phyloP scores from a whole-genome alignment of 2,797 vertebrate species.

The Lacerta bilineata region DNA sequence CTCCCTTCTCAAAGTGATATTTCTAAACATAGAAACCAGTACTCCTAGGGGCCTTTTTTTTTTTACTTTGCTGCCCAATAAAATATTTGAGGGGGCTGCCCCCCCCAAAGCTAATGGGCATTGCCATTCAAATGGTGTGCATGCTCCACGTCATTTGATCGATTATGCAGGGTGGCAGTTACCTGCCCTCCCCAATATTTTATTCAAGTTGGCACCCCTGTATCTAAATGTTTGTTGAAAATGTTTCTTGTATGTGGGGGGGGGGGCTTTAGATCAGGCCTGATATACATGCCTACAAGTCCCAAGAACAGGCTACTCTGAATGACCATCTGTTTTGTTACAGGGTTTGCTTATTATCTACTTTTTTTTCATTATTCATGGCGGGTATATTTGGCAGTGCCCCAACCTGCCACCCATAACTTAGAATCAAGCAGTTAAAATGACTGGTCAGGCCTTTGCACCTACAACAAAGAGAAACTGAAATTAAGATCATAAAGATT shows the following conservation, averaged over 20 bases:
- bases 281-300: background rate
- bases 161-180: no score
- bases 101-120: no score
- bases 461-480: background rate
- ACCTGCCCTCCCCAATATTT: no score
- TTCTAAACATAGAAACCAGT: no score
- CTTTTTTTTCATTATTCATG: background rate
- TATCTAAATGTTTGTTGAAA: no score
- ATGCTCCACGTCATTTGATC: no score
- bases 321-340: background rate
- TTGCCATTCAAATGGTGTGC: no score
- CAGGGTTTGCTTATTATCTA: background rate
- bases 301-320: background rate
- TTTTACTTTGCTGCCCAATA: no score
- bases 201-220: no score
- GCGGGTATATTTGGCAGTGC: background rate
- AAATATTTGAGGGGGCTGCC: no score
- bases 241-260: background rate
- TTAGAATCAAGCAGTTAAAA: constrained; percentile 28
- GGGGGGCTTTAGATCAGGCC: background rate
- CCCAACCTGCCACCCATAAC: background rate
- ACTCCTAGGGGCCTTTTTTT: no score
- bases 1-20: no score
- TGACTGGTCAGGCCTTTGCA: constrained; percentile 43
- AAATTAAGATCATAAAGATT: constrained; percentile 47